Evolutionary conservation across 2,888 invertebrate species (phyloP).

Genomic region (Orchestes rusci): DNA sequence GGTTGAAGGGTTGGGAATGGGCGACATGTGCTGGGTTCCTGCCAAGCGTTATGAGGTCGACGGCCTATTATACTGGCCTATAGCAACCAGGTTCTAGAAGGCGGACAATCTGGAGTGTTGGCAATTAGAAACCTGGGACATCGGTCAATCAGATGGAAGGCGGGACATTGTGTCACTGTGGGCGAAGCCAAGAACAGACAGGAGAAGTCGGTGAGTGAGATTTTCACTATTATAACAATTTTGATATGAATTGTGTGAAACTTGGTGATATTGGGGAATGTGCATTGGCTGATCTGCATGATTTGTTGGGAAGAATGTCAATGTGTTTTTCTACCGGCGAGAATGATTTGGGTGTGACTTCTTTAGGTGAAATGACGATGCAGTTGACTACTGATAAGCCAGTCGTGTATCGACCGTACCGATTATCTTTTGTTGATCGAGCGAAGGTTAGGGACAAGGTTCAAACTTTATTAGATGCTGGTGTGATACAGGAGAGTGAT

Average conservation of each 20-base stretch:
- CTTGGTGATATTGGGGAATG: slow-evolving; percentile 3
- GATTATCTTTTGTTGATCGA: slow-evolving; percentile 21
- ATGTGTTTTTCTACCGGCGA: slow-evolving; percentile 15
- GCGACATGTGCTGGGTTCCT: no score
- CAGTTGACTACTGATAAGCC: slow-evolving; percentile 18
- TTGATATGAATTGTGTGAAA: neutral
- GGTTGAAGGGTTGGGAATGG: no score
- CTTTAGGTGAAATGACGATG: slow-evolving; percentile 22
- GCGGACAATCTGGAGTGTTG: no score
- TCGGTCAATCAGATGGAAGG: no score
- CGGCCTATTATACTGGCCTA: no score
- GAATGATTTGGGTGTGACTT: slow-evolving; percentile 20
- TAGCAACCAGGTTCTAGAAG: no score
- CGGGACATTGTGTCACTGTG: no score
- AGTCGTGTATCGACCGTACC: slow-evolving; percentile 20
- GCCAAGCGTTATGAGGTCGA: no score
- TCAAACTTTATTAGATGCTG: slow-evolving; percentile 8
- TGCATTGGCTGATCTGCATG: neutral
- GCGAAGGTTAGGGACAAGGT: slow-evolving; percentile 20
- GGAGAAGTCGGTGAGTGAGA: neutral
- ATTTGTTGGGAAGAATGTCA: slow-evolving; percentile 3
- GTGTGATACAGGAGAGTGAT: slow-evolving; percentile 15
- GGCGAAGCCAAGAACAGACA: no score
- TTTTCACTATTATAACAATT: neutral
- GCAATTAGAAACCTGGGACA: no score